A percentile compares a stretch with the other conserved stretches of the same genome.
These are phyloP conservation scores for Scaptomyza montana DNA, from an alignment of 1,140 invertebrate genomes.

Conservation along the genomic window DNA sequence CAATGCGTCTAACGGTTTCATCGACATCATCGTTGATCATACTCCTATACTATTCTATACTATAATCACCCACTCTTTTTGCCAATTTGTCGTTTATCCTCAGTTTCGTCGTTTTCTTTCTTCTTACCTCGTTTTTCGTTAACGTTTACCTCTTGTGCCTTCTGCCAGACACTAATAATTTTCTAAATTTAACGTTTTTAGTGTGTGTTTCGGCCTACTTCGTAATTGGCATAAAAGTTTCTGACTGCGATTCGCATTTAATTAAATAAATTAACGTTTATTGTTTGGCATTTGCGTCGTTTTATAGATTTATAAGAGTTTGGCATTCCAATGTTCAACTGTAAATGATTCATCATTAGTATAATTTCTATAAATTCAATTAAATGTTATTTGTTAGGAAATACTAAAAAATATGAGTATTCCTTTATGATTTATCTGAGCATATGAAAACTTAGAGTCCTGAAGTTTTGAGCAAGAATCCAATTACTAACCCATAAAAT, in stretches of 20 bases:
- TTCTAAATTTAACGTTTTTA: slow-evolving; percentile 51
- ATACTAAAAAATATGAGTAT: too few species aligned
- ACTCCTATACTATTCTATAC: slow-evolving; percentile 15
- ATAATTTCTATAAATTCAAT: background rate
- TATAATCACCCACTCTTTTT: slow-evolving; percentile 46
- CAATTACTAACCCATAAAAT: too few species aligned
- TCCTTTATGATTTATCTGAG: too few species aligned
- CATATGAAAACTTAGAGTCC: too few species aligned
- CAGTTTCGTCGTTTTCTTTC: slow-evolving; percentile 14
- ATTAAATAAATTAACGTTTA: slow-evolving; percentile 70
- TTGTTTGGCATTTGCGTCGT: slow-evolving; percentile 23
- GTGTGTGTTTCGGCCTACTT: slow-evolving; percentile 29
- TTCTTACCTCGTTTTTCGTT: background rate
- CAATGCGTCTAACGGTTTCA: slow-evolving; percentile 79
- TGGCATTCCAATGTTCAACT: slow-evolving; percentile 16
- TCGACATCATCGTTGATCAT: slow-evolving; percentile 24
- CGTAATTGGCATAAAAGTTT: slow-evolving; percentile 52
- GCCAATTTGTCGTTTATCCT: slow-evolving; percentile 66
- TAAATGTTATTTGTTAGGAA: too few species aligned
- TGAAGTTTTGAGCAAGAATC: too few species aligned
- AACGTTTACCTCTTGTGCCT: background rate
- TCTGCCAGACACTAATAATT: slow-evolving; percentile 65
- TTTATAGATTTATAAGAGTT: slow-evolving; percentile 42
- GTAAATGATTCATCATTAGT: slow-evolving; percentile 2
- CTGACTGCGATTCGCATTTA: slow-evolving; percentile 35